A percentile compares a stretch with the other conserved stretches of the same genome.
phyloP scores from a whole-genome alignment of 2,888 invertebrate species.

The Standfussiana lucernea region DNA sequence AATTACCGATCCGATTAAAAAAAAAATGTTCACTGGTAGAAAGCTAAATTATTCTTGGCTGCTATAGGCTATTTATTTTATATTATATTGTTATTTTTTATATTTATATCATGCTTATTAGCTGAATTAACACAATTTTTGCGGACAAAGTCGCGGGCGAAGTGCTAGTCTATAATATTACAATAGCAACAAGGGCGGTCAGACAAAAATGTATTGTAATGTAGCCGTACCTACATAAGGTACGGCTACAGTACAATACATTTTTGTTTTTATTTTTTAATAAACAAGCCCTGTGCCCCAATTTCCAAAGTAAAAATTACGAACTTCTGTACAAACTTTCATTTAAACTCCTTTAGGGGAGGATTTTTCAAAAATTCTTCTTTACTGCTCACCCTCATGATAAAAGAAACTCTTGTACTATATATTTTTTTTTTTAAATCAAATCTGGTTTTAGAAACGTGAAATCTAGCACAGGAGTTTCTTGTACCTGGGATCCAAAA shows the following conservation, averaged over 20 bases:
- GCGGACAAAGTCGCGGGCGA: too few species aligned
- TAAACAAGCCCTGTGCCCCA: background rate
- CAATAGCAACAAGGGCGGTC: background rate
- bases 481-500: background rate
- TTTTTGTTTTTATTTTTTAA: background rate
- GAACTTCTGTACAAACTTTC: background rate
- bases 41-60: too few species aligned
- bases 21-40: too few species aligned
- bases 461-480: background rate
- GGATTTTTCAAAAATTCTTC: background rate
- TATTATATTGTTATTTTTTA: too few species aligned
- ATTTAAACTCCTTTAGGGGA: background rate
- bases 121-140: too few species aligned
- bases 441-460: background rate
- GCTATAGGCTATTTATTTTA: too few species aligned
- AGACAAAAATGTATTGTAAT: background rate
- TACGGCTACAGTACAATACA: too few species aligned
- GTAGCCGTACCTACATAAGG: background rate
- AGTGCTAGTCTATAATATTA: background rate
- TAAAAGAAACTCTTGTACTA: background rate
- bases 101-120: too few species aligned
- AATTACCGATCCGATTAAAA: too few species aligned
- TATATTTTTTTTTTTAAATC: background rate
- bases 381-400: background rate
- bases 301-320: background rate